phyloP scores from a whole-genome alignment of 2,113 vertebrate species.

The Otolemur garnettii region DNA sequence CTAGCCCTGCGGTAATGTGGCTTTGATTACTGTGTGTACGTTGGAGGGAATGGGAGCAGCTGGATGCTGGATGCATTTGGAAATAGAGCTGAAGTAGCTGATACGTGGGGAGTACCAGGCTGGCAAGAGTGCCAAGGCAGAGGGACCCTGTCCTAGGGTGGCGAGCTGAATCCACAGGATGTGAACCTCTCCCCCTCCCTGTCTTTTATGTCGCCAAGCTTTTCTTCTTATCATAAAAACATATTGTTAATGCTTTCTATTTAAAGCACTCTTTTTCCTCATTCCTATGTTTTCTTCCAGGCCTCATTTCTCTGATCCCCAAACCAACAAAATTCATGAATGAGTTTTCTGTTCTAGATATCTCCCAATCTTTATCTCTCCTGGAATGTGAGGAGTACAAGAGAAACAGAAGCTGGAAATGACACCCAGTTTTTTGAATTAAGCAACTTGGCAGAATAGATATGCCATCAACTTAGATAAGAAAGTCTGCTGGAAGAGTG shows the following conservation, averaged over 20 bases:
- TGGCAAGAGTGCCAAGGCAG: not conserved
- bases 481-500: not conserved
- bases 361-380: not conserved
- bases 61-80: not conserved
- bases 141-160: not conserved
- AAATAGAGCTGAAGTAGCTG: not conserved
- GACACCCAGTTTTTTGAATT: not conserved
- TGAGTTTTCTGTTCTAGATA: not conserved
- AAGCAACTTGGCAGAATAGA: not conserved
- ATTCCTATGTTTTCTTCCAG: not conserved
- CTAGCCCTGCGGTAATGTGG: not conserved
- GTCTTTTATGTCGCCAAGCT: not conserved
- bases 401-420: not conserved
- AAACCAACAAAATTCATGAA: not conserved
- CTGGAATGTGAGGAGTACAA: no score
- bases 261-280: not conserved
- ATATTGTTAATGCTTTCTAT: not conserved
- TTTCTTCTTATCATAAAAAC: not conserved
- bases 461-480: not conserved
- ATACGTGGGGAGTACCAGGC: not conserved
- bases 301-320: not conserved
- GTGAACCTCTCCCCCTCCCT: no score
- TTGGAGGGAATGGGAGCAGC: not conserved
- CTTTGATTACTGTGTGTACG: not conserved
- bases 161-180: not conserved